Evolutionary conservation across 2,113 vertebrate genomes (phyloP).

Genomic region (Kryptolebias marmoratus): DNA sequence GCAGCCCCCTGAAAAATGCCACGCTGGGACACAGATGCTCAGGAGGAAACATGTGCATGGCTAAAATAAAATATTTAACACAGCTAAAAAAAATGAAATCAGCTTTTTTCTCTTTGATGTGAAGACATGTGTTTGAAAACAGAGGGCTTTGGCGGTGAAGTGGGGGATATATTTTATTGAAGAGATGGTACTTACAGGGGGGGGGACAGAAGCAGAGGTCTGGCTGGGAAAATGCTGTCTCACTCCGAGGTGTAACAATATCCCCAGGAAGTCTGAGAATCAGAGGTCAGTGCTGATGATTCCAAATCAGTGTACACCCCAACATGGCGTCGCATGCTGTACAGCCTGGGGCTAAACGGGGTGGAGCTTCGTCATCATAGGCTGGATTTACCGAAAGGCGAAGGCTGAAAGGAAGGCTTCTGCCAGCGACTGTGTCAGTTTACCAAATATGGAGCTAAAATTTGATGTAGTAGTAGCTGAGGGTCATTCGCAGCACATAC

Average conservation of each 20-base stretch:
- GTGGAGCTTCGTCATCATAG: no score
- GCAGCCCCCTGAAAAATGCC: constrained; percentile 6
- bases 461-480: no score
- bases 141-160: background rate
- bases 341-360: no score
- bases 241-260: constrained; percentile 2
- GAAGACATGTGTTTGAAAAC: background rate
- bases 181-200: constrained; percentile 1
- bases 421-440: no score
- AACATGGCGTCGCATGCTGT: background rate
- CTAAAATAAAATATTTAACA: constrained; percentile 43
- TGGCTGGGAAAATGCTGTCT: constrained; percentile 8
- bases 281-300: constrained; percentile 30
- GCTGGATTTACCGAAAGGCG: no score
- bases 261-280: background rate
- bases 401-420: no score
- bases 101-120: background rate
- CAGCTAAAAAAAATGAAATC: background rate
- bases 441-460: no score
- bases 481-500: no score
- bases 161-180: constrained; percentile 32
- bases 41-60: constrained; percentile 13
- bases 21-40: constrained; percentile 6
- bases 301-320: constrained; percentile 19
- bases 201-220: constrained; percentile 14